Conservation (phyloP, 2,797 vertebrate species). For the Sebastes matsubarae region DNA sequence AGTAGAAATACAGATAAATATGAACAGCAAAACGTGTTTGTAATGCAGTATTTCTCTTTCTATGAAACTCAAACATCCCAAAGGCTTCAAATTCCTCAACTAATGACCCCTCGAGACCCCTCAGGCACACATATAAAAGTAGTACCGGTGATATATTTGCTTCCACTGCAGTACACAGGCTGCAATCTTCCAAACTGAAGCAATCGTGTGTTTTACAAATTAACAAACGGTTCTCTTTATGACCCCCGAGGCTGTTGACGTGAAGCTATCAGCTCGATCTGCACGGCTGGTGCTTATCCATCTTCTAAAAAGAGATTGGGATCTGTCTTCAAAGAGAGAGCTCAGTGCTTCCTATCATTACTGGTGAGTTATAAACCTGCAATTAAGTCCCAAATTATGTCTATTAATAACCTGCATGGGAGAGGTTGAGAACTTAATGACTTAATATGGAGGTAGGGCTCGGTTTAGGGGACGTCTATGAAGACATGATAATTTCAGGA, state of each 20-base stretch:
- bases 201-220: conserved; percentile 32
- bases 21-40: not conserved
- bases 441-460: conserved; percentile 65
- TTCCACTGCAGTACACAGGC: not conserved
- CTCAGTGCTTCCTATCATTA: conserved; percentile 78
- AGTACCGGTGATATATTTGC: not conserved
- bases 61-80: not conserved
- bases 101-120: conserved; percentile 1
- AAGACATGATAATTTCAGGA: conserved; percentile 85
- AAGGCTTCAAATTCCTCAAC: conserved; percentile 25
- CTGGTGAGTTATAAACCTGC: conserved; percentile 72
- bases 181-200: not conserved
- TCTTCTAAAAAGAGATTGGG: conserved; percentile 62
- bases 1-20: not conserved
- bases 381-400: conserved; percentile 76
- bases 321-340: conserved; percentile 75
- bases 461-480: conserved; percentile 74
- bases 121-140: not conserved
- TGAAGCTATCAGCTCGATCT: conserved; percentile 62
- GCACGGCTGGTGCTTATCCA: conserved; percentile 55
- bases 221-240: conserved; percentile 42
- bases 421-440: conserved; percentile 75
- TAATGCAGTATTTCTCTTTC: not conserved
- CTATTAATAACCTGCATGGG: conserved; percentile 76
- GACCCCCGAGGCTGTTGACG: conserved; percentile 49